Percentiles rank a stretch among this genome's conserved stretches.
Evolutionary conservation across 1,140 invertebrate genomes (phyloP).

Genomic region (Lutraria rhynchaena): DNA sequence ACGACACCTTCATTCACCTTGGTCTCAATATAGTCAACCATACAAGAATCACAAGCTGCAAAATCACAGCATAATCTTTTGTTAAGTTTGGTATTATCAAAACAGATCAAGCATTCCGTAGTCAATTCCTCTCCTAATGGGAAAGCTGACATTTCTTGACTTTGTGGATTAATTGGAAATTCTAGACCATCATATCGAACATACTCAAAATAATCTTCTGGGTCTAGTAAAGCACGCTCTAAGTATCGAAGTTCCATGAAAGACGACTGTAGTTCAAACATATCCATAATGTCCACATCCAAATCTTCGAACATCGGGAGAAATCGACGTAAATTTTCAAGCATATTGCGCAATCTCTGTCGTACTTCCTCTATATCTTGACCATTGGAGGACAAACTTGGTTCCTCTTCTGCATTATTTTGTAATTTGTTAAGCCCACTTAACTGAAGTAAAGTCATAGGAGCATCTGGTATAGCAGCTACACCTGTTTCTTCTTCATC

Average conservation of each 20-base stretch:
- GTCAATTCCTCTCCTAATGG: slow-evolving; percentile 3
- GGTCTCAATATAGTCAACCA: slow-evolving; percentile 74
- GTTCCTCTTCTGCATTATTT: too few species aligned
- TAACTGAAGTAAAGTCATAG: too few species aligned
- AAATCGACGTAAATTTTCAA: background rate
- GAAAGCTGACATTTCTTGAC: background rate
- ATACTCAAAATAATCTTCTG: slow-evolving; percentile 12
- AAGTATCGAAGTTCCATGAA: slow-evolving; percentile 3
- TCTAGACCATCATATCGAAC: background rate
- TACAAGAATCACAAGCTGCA: slow-evolving; percentile 79
- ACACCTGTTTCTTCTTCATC: too few species aligned
- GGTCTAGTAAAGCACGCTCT: slow-evolving; percentile 5
- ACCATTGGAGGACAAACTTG: background rate
- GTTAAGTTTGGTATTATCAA: slow-evolving; percentile 57
- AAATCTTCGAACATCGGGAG: background rate
- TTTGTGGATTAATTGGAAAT: too few species aligned
- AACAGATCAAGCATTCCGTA: slow-evolving; percentile 71
- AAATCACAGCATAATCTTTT: slow-evolving; percentile 82
- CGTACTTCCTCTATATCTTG: background rate
- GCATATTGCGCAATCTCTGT: background rate
- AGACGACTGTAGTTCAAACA: background rate
- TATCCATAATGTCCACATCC: background rate
- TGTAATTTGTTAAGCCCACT: too few species aligned
- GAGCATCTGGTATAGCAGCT: too few species aligned
- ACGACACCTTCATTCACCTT: slow-evolving; percentile 77